These are phyloP conservation scores for Acrobasis suavella DNA, from an alignment of 2,888 invertebrate species.

Conservation along the genomic window DNA sequence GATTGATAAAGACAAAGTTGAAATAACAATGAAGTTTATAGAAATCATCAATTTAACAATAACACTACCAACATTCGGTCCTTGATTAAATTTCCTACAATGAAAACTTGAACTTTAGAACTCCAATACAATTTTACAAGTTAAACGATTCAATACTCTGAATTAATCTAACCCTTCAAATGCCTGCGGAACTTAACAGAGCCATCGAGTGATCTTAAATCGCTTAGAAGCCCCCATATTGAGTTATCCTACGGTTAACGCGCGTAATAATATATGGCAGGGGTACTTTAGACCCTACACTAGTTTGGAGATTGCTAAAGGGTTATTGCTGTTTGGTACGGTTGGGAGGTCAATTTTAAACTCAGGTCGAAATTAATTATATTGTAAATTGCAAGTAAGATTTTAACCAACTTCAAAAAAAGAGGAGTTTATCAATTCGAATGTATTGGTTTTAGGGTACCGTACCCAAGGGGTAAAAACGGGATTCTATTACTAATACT, in stretches of 20 bases:
- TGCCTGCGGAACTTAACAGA: constrained; percentile 57
- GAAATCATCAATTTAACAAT: too few species aligned
- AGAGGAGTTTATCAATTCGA: too few species aligned
- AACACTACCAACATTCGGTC: too few species aligned
- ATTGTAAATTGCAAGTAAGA: not conserved
- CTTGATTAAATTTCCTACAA: constrained; percentile 3
- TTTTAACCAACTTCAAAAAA: too few species aligned
- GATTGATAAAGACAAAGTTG: too few species aligned
- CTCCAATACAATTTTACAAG: constrained; percentile 23
- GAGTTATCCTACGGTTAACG: constrained; percentile 73
- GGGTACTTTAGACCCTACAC: constrained; percentile 53
- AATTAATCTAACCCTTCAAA: constrained; percentile 68
- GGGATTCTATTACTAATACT: too few species aligned
- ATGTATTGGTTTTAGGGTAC: too few species aligned
- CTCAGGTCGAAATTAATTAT: not conserved
- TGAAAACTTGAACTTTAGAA: constrained; percentile 12
- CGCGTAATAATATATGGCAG: constrained; percentile 73
- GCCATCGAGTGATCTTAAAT: constrained; percentile 73
- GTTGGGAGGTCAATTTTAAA: constrained; percentile 29
- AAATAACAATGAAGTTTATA: too few species aligned
- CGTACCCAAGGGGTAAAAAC: too few species aligned
- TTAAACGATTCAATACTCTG: constrained; percentile 40
- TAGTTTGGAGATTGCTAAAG: constrained; percentile 60
- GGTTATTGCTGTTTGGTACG: constrained; percentile 55
- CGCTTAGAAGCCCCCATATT: constrained; percentile 67